These are phyloP conservation scores for Eristalis tenax DNA, from an alignment of 2,888 invertebrate genomes.

Conservation along the genomic window DNA sequence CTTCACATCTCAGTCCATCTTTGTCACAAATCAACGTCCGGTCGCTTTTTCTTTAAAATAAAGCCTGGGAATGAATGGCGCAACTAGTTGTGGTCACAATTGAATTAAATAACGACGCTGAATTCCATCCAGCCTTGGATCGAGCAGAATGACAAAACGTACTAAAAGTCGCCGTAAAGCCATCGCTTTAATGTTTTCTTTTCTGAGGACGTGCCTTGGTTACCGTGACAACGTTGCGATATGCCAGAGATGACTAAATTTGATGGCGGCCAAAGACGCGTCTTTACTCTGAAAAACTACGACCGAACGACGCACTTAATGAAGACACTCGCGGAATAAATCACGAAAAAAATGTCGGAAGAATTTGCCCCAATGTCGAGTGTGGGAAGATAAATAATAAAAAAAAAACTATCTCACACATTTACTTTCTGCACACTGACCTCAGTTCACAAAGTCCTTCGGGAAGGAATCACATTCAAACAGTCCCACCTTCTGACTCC, in stretches of 20 bases:
- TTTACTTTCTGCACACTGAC: not conserved
- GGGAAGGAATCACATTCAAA: not conserved
- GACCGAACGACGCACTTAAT: not conserved
- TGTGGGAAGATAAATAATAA: not conserved
- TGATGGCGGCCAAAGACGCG: not conserved
- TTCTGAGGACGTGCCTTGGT: not conserved
- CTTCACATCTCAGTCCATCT: no score
- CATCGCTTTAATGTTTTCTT: not conserved
- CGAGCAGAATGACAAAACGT: not conserved
- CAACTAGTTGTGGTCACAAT: not conserved
- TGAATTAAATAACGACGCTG: not conserved
- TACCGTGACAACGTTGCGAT: not conserved
- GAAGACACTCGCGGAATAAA: not conserved
- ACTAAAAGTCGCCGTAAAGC: not conserved
- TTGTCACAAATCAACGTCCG: not conserved
- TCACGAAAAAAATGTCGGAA: no score
- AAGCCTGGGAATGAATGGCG: not conserved
- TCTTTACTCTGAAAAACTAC: not conserved
- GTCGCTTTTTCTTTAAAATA: not conserved
- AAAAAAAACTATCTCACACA: no score
- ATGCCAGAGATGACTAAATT: not conserved
- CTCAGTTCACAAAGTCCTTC: not conserved
- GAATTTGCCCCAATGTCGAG: not conserved
- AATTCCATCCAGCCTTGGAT: not conserved
- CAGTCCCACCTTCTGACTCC: not conserved